phyloP scores from a whole-genome alignment of 2,797 vertebrate species.

The Prunella strophiata region DNA sequence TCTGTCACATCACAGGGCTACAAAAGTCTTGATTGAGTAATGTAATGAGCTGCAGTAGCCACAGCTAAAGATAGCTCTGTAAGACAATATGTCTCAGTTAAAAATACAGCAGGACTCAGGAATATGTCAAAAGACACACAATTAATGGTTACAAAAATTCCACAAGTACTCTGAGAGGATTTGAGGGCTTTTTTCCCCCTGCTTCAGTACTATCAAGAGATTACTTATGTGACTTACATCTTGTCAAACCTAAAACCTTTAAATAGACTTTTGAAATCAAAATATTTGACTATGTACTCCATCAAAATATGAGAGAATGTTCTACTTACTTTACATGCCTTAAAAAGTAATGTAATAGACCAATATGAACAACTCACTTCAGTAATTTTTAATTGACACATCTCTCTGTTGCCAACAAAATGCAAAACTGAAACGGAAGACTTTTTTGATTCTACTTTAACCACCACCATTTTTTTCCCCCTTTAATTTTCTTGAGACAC shows the following conservation, averaged over 20 bases:
- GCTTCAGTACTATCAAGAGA: not conserved
- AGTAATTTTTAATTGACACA: not conserved
- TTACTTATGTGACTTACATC: slow-evolving; percentile 8
- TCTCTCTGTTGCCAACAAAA: not conserved
- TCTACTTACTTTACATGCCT: not conserved
- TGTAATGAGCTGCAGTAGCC: not conserved
- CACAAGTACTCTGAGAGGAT: not conserved
- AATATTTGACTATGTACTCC: slow-evolving; percentile 42
- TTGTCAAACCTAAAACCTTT: slow-evolving; percentile 46
- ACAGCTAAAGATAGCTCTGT: not conserved
- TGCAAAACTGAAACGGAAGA: not conserved
- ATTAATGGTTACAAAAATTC: slow-evolving; percentile 30
- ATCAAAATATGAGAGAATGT: not conserved
- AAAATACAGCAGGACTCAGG: not conserved
- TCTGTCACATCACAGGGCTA: not conserved
- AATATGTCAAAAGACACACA: slow-evolving; percentile 14
- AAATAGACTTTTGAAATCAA: slow-evolving; percentile 34
- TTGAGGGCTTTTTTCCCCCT: not conserved
- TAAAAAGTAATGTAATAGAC: not conserved
- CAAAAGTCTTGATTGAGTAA: not conserved
- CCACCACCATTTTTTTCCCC: accelerated
- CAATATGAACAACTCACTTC: not conserved
- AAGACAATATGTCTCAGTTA: not conserved
- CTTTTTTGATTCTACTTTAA: not conserved
- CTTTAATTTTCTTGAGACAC: not conserved